Conservation (phyloP, 2,113 vertebrate species). For the cat (Felis catus) region DNA sequence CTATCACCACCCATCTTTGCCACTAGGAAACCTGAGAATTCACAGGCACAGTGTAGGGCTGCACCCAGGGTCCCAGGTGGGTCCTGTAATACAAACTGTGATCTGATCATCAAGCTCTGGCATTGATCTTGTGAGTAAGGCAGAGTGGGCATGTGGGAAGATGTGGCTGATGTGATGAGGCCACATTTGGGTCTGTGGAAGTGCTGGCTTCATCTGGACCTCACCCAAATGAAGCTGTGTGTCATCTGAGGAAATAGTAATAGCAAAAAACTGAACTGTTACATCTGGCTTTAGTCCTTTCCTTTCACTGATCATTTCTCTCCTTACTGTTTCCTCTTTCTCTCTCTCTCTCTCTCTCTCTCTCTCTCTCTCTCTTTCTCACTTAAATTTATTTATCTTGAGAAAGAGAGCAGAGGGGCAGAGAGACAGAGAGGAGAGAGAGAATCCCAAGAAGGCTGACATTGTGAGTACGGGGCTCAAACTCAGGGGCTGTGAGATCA, state of each 20-base stretch:
- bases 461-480: background rate
- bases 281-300: background rate
- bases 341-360: background rate
- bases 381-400: too few relatives aligned
- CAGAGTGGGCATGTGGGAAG: background rate
- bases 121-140: background rate
- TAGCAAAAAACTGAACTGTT: background rate
- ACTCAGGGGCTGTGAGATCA: background rate
- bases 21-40: slow-evolving; percentile 51
- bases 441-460: background rate
- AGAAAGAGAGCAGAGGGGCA: too few relatives aligned
- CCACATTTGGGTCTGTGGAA: background rate
- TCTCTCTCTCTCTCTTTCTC: fast-evolving
- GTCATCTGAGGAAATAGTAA: background rate
- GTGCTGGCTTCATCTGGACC: background rate
- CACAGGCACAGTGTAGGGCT: background rate
- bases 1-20: slow-evolving; percentile 53
- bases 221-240: background rate
- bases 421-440: background rate
- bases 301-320: slow-evolving; percentile 21
- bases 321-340: background rate
- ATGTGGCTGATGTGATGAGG: background rate
- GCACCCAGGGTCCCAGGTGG: background rate
- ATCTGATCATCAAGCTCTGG: background rate
- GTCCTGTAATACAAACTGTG: background rate